Conservation (phyloP, 1,140 invertebrate species). For the Drosophila nannoptera region DNA sequence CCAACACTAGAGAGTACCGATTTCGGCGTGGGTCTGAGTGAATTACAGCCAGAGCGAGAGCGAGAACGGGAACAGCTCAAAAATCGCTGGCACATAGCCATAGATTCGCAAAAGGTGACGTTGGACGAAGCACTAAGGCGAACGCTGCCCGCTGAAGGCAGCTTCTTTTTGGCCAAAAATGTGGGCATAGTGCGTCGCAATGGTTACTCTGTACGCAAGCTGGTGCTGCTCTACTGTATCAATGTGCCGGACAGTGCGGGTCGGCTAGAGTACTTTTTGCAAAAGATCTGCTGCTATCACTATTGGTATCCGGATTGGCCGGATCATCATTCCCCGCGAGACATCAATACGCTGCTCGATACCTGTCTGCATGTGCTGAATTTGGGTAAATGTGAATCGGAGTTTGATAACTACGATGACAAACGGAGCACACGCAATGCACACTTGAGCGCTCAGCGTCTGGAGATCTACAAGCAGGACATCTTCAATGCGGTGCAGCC, state of each 20-base stretch:
- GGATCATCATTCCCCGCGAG: conserved; percentile 83
- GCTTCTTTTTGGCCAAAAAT: conserved; percentile 83
- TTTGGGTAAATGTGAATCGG: conserved; percentile 72
- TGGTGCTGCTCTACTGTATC: conserved; percentile 74
- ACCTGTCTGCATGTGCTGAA: conserved; percentile 82
- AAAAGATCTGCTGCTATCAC: conserved; percentile 81
- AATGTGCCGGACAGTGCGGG: conserved; percentile 49
- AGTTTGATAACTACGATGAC: conserved; percentile 70
- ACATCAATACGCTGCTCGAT: conserved; percentile 82
- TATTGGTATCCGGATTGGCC: conserved; percentile 87
- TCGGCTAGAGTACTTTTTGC: conserved; percentile 49
- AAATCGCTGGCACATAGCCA: conserved; percentile 61
- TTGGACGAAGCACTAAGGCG: conserved; percentile 38
- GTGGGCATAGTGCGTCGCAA: conserved; percentile 81
- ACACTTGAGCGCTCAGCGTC: conserved; percentile 54
- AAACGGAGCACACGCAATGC: conserved; percentile 40
- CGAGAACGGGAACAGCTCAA: conserved; percentile 22
- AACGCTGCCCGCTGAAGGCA: conserved; percentile 48
- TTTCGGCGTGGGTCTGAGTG: conserved; percentile 16
- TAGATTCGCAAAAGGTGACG: conserved; percentile 59
- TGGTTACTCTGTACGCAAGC: conserved; percentile 84
- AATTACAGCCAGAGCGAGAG: conserved; percentile 25
- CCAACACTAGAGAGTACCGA: conserved; percentile 39
- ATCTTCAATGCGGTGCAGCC: conserved; percentile 78
- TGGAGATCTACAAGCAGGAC: conserved; percentile 74